Conservation (phyloP, 1,140 invertebrate species). For the Steinernema feltiae region DNA sequence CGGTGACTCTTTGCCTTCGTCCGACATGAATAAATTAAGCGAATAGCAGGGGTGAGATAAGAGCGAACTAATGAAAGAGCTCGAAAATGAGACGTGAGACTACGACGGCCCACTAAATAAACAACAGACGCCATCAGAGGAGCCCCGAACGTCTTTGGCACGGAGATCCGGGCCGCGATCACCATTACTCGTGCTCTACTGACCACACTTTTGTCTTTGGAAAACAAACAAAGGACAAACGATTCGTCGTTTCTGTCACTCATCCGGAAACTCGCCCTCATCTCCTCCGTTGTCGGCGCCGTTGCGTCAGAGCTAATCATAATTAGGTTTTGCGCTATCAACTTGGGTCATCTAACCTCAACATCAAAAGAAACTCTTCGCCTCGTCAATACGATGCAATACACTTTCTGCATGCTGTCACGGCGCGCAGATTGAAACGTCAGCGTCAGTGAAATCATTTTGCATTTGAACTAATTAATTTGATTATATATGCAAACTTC, state of each 20-base stretch:
- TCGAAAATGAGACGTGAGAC: background rate
- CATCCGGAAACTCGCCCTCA: slow-evolving; percentile 4
- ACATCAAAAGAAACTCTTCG: slow-evolving; percentile 9
- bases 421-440: background rate
- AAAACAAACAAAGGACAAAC: background rate
- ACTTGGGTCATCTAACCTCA: slow-evolving; percentile 7
- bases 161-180: background rate
- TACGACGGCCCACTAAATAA: background rate
- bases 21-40: slow-evolving; percentile 5
- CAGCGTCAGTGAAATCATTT: background rate
- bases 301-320: slow-evolving; percentile 15
- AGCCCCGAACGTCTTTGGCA: background rate
- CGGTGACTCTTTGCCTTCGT: slow-evolving; percentile 5
- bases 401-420: background rate
- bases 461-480: background rate
- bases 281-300: background rate
- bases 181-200: background rate
- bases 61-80: background rate
- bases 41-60: background rate
- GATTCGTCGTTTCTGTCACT: background rate
- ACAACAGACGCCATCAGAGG: background rate
- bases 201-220: background rate
- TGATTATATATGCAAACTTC: too few relatives aligned
- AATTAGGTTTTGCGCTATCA: slow-evolving; percentile 10
- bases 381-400: background rate